phyloP scores from a whole-genome alignment of 1,140 invertebrate genomes.

The Eumeta japonica region DNA sequence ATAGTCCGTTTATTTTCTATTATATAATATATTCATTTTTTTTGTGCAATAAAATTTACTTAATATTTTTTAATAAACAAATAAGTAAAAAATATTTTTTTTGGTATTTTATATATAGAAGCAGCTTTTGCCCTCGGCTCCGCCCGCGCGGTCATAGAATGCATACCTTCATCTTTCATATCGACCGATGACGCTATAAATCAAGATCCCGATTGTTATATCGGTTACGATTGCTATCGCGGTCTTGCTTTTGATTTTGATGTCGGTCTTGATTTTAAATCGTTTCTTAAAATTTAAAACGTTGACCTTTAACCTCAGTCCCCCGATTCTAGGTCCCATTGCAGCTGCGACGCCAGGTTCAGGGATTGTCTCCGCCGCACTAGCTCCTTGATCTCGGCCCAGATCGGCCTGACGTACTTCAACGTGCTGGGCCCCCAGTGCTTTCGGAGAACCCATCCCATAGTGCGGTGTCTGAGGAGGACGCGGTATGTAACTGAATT shows the following conservation, averaged over 20 bases:
- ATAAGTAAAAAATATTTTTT: too few relatives aligned
- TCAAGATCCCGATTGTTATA: too few relatives aligned
- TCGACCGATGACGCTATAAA: not conserved
- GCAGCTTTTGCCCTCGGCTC: not conserved
- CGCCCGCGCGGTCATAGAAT: not conserved
- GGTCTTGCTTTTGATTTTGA: too few relatives aligned
- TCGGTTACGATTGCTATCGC: too few relatives aligned
- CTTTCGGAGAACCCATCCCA: constrained; percentile 55
- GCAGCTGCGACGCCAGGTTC: constrained; percentile 60
- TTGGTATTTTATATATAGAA: too few relatives aligned
- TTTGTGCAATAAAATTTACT: too few relatives aligned
- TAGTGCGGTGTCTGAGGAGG: constrained; percentile 44
- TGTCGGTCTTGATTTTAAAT: too few relatives aligned
- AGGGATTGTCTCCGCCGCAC: constrained; percentile 56
- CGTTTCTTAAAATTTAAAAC: too few relatives aligned
- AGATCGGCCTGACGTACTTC: constrained; percentile 61
- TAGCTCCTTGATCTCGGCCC: constrained; percentile 42
- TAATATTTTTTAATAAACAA: too few relatives aligned
- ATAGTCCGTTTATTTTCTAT: too few relatives aligned
- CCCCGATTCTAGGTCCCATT: constrained; percentile 57
- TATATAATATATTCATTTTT: too few relatives aligned
- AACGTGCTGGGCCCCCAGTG: constrained; percentile 60
- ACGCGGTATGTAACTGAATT: constrained; percentile 48
- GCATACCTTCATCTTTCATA: not conserved
- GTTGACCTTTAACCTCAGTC: too few relatives aligned